A percentile compares a stretch with the other conserved stretches of the same genome.
Evolutionary conservation across 2,888 invertebrate genomes (phyloP).

Genomic region (Malacosoma neustria): DNA sequence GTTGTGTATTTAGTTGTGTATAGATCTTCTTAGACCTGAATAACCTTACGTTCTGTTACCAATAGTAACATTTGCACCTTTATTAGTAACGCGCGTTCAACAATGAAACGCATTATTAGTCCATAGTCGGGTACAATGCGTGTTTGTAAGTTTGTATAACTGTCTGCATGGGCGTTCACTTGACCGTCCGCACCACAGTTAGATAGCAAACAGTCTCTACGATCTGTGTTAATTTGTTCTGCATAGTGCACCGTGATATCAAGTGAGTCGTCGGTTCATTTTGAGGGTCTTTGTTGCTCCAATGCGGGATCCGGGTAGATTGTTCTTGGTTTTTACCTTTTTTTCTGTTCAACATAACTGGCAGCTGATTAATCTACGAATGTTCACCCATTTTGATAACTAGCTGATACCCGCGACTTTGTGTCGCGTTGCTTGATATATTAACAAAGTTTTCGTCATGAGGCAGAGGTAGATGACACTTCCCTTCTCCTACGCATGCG

Average conservation of each 20-base stretch:
- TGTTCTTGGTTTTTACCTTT: too few species aligned
- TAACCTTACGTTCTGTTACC: too few species aligned
- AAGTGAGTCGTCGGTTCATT: conserved; percentile 21
- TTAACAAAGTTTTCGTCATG: too few species aligned
- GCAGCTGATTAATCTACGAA: too few species aligned
- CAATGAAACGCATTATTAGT: conserved; percentile 67
- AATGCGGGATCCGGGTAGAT: conserved; percentile 6
- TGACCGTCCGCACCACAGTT: conserved; percentile 54
- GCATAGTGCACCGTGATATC: conserved; percentile 49
- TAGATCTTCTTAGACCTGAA: too few species aligned
- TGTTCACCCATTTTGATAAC: too few species aligned
- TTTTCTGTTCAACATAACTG: too few species aligned
- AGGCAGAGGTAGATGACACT: too few species aligned
- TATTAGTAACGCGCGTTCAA: conserved; percentile 43
- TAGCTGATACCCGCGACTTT: too few species aligned
- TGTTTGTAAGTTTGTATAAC: conserved; percentile 70
- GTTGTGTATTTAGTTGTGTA: too few species aligned
- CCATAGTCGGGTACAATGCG: conserved; percentile 46
- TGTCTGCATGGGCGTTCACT: conserved; percentile 60
- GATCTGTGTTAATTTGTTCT: conserved; percentile 67
- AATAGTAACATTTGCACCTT: conserved; percentile 37
- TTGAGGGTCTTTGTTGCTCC: conserved; percentile 6
- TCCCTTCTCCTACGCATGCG: too few species aligned
- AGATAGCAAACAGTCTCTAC: conserved; percentile 54
- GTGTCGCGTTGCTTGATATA: too few species aligned